These are phyloP conservation scores for Eilema griseolum DNA, from an alignment of 2,888 invertebrate genomes.

Conservation along the genomic window DNA sequence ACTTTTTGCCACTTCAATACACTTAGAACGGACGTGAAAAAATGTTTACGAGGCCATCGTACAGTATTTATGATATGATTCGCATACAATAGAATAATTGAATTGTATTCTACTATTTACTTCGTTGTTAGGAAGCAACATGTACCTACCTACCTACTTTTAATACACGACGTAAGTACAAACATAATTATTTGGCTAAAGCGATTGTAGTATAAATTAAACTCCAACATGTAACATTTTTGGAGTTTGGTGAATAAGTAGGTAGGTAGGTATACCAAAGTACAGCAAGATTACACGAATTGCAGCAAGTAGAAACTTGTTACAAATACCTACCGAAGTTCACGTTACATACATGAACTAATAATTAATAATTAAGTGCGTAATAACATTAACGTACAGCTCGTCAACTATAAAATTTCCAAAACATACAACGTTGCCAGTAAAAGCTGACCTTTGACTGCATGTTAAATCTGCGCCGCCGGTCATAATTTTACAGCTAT, in stretches of 20 bases:
- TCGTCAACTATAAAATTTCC: slow-evolving; percentile 77
- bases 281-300: slow-evolving; percentile 8
- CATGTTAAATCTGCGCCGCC: slow-evolving; percentile 58
- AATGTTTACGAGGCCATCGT: slow-evolving; percentile 56
- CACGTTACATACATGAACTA: slow-evolving; percentile 64
- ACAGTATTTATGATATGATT: slow-evolving; percentile 53
- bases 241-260: not conserved
- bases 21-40: slow-evolving; percentile 60
- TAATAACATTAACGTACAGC: slow-evolving; percentile 76
- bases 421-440: slow-evolving; percentile 75
- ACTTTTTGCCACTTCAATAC: slow-evolving; percentile 69
- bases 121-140: slow-evolving; percentile 18
- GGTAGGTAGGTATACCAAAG: not conserved
- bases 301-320: slow-evolving; percentile 40
- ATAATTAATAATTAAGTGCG: slow-evolving; percentile 76
- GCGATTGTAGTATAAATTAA: slow-evolving; percentile 8
- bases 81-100: slow-evolving; percentile 56
- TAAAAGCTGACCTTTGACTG: slow-evolving; percentile 67
- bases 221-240: not conserved
- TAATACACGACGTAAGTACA: not conserved
- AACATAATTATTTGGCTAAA: no score
- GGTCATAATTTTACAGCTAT: slow-evolving; percentile 61
- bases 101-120: slow-evolving; percentile 48
- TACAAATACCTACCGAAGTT: slow-evolving; percentile 60
- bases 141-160: not conserved